phyloP scores from a whole-genome alignment of 2,888 invertebrate species.

The Platycheirus albimanus region DNA sequence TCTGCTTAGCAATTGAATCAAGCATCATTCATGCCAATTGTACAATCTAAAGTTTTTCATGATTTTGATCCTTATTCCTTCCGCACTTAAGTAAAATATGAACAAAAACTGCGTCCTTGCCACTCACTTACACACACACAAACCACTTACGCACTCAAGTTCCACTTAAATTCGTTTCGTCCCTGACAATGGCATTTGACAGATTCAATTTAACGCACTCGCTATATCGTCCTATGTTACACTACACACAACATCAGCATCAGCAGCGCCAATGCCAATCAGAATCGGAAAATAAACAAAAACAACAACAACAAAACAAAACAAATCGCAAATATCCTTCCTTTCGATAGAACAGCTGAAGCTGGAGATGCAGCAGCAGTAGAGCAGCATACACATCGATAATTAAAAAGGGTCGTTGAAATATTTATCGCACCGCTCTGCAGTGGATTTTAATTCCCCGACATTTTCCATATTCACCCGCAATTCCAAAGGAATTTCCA shows the following conservation, averaged over 20 bases:
- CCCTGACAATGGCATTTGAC: conserved; percentile 50
- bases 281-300: conserved; percentile 39
- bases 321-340: conserved; percentile 58
- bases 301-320: conserved; percentile 19
- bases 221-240: background rate
- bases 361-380: background rate
- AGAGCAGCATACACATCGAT: conserved; percentile 56
- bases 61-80: no score
- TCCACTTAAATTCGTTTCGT: conserved; percentile 42
- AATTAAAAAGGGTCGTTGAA: conserved; percentile 70
- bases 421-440: conserved; percentile 62
- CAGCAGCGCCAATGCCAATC: conserved; percentile 47
- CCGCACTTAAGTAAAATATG: no score
- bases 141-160: conserved; percentile 49
- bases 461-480: conserved; percentile 42
- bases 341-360: conserved; percentile 6
- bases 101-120: background rate
- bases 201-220: conserved; percentile 68
- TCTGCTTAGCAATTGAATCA: no score
- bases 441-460: conserved; percentile 30
- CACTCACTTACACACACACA: background rate
- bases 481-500: conserved; percentile 18
- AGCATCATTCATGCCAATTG: no score
- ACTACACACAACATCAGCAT: background rate
- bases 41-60: no score